Conservation (phyloP, 2,888 invertebrate genomes). For the Gandaritis pyraliata region DNA sequence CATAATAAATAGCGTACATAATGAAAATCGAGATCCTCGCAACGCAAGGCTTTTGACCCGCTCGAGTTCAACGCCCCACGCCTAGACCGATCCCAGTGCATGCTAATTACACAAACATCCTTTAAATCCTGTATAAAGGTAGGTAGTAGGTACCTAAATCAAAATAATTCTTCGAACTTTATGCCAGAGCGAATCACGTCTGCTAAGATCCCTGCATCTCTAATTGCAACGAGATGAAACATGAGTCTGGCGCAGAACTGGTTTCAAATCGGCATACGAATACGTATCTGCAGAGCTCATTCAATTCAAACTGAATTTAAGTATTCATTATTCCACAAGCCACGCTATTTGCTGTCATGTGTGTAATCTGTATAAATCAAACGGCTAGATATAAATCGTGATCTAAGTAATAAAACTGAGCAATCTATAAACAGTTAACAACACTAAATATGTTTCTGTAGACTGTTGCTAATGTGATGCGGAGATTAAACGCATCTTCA, state of each 20-base stretch:
- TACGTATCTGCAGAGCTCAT: conserved; percentile 25
- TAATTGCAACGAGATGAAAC: conserved; percentile 34
- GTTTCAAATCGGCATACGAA: conserved; percentile 40
- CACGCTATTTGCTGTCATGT: conserved; percentile 34
- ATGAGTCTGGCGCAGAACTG: conserved; percentile 27
- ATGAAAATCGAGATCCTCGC: conserved; percentile 45
- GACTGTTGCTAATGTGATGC: conserved; percentile 8
- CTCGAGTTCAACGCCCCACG: conserved; percentile 61
- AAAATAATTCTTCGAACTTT: conserved; percentile 16
- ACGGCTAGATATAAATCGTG: conserved; percentile 19
- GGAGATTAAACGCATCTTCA: conserved; percentile 6
- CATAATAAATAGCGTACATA: not conserved
- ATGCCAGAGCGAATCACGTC: conserved; percentile 14
- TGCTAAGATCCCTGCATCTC: conserved; percentile 12
- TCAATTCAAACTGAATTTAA: too few species aligned
- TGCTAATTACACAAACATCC: conserved; percentile 52
- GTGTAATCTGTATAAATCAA: conserved; percentile 15
- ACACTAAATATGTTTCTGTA: conserved; percentile 13
- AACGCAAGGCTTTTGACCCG: conserved; percentile 71
- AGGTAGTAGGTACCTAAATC: conserved; percentile 20
- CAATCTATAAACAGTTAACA: conserved; percentile 20
- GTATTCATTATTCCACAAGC: conserved; percentile 33
- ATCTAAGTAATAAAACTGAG: conserved; percentile 20
- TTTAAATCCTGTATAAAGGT: conserved; percentile 20
- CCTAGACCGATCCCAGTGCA: conserved; percentile 53